Conservation (phyloP, 2,797 vertebrate genomes). For the Ciconia nigra region DNA sequence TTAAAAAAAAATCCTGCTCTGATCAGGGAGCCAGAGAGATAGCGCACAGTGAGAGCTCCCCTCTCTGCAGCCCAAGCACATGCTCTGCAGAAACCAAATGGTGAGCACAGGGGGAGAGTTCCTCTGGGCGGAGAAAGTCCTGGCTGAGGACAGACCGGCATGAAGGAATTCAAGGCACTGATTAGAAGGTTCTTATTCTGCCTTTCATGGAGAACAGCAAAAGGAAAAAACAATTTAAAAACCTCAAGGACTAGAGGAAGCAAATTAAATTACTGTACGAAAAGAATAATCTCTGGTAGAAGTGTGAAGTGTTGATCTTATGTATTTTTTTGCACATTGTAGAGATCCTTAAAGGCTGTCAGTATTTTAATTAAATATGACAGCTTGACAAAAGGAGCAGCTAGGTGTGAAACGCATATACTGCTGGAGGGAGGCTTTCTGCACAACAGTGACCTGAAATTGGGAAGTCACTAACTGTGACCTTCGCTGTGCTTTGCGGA, state of each 20-base stretch:
- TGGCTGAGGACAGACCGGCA: background rate
- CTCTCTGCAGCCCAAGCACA: background rate
- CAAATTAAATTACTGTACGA: background rate
- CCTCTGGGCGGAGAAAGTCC: background rate
- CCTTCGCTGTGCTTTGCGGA: constrained; percentile 43
- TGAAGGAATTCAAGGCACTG: background rate
- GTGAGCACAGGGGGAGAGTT: background rate
- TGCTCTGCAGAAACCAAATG: background rate
- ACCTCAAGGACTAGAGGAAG: background rate
- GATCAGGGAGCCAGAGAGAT: too few species aligned
- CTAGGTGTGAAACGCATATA: constrained; percentile 66
- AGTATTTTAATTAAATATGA: constrained; percentile 69
- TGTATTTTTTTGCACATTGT: constrained; percentile 27
- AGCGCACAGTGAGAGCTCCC: background rate
- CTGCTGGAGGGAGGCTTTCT: constrained; percentile 54
- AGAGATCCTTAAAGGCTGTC: constrained; percentile 41
- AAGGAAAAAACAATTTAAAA: background rate
- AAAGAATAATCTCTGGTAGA: background rate
- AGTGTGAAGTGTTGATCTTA: constrained; percentile 41
- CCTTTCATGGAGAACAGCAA: background rate
- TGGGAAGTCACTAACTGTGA: background rate
- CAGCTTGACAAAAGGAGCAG: constrained; percentile 73
- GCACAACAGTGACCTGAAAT: constrained; percentile 27
- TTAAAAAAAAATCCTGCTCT: background rate
- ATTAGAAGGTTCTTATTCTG: background rate